These are phyloP conservation scores for Cyclopterus lumpus DNA, from an alignment of 2,797 vertebrate species.

Conservation along the genomic window DNA sequence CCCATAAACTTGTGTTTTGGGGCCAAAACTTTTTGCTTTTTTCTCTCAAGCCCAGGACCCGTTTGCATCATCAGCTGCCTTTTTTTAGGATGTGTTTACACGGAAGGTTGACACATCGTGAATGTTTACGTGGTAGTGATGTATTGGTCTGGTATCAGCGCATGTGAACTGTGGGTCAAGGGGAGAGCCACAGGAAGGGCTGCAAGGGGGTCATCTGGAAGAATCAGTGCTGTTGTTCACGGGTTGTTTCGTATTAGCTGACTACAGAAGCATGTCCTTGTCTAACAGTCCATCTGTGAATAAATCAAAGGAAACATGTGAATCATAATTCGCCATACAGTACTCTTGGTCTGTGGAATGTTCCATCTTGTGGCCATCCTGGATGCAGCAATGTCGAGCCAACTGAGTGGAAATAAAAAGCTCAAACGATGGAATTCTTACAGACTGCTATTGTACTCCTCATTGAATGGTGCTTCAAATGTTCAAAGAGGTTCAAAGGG, in stretches of 20 bases:
- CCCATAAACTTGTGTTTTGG: slow-evolving; percentile 7
- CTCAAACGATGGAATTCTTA: slow-evolving; percentile 40
- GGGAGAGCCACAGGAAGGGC: slow-evolving; percentile 48
- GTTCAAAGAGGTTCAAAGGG: slow-evolving; percentile 35
- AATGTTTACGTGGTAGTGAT: slow-evolving; percentile 3
- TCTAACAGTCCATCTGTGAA: slow-evolving; percentile 58
- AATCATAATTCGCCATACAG: slow-evolving; percentile 41
- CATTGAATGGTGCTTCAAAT: slow-evolving; percentile 53
- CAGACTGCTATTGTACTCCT: slow-evolving; percentile 58
- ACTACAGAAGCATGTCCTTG: slow-evolving; percentile 58
- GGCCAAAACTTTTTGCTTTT: not conserved
- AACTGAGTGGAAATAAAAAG: slow-evolving; percentile 45
- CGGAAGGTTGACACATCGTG: not conserved
- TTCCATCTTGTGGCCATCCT: slow-evolving; percentile 38
- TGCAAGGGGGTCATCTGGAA: slow-evolving; percentile 34
- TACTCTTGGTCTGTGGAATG: slow-evolving; percentile 56
- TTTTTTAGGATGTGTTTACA: slow-evolving; percentile 26
- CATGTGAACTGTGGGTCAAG: slow-evolving; percentile 16
- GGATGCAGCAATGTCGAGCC: slow-evolving; percentile 48
- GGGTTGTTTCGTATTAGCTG: slow-evolving; percentile 56
- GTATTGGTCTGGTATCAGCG: slow-evolving; percentile 2
- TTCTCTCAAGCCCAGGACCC: not conserved
- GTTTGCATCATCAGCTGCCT: not conserved
- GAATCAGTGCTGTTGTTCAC: slow-evolving; percentile 50
- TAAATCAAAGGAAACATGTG: slow-evolving; percentile 66